Percentiles rank a stretch among this genome's conserved stretches.
These are phyloP conservation scores for Misgurnus anguillicaudatus DNA, from an alignment of 2,113 vertebrate genomes.

Conservation along the genomic window DNA sequence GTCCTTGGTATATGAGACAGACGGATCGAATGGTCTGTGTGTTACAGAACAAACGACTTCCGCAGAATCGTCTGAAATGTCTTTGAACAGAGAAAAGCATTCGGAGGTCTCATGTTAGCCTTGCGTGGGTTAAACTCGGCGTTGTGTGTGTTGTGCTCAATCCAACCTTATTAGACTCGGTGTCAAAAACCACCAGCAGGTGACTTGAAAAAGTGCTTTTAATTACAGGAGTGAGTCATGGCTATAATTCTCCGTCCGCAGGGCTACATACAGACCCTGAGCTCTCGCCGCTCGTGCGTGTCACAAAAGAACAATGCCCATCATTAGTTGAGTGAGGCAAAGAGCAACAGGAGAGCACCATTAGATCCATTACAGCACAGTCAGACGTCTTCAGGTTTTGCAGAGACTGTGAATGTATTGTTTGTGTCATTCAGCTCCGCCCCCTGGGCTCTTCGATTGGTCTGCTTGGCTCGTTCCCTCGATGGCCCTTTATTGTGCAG, in stretches of 20 bases:
- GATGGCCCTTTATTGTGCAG: background rate
- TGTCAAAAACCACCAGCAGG: conserved; percentile 29
- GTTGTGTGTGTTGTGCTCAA: background rate
- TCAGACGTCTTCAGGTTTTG: conserved; percentile 13
- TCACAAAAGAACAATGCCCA: background rate
- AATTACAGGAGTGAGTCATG: conserved; percentile 21
- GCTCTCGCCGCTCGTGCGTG: background rate
- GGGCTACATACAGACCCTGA: conserved; percentile 11
- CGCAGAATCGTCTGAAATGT: background rate
- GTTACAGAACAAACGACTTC: background rate
- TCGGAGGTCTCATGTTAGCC: background rate
- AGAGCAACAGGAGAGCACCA: conserved; percentile 26
- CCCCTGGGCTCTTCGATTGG: background rate
- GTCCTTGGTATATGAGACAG: background rate
- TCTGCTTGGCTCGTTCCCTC: background rate
- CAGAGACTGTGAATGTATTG: background rate
- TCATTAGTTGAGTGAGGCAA: background rate
- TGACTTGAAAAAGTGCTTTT: conserved; percentile 18
- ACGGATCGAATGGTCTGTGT: conserved; percentile 1
- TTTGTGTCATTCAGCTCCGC: conserved; percentile 23
- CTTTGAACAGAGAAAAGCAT: background rate
- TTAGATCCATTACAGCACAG: conserved; percentile 28
- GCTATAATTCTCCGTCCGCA: conserved; percentile 20
- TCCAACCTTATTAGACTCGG: conserved; percentile 12
- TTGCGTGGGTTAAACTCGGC: conserved; percentile 5